Evolutionary conservation across 2,113 vertebrate species (phyloP).

Genomic region (Istiophorus platypterus): DNA sequence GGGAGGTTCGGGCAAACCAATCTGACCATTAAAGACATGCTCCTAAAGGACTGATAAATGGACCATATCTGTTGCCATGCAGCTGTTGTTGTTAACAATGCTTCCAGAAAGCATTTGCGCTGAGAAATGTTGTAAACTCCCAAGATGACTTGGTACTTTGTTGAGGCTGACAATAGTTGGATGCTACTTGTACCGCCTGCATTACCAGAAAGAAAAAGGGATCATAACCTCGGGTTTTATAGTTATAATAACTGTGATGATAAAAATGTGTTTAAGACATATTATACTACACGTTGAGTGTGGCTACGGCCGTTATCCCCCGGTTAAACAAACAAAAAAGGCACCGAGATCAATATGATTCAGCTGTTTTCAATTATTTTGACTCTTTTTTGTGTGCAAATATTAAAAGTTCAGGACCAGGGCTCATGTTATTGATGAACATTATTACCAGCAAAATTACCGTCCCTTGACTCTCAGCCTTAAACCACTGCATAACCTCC

Average conservation of each 20-base stretch:
- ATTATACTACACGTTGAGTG: background rate
- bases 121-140: background rate
- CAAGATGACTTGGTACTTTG: background rate
- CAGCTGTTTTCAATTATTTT: background rate
- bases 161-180: background rate
- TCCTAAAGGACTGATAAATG: background rate
- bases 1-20: background rate
- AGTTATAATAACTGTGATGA: background rate
- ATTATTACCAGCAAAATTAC: background rate
- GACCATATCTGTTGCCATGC: background rate
- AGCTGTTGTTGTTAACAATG: background rate
- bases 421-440: background rate
- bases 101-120: background rate
- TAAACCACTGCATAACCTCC: background rate
- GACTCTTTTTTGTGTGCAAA: background rate
- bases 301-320: background rate
- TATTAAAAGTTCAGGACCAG: background rate
- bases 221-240: background rate
- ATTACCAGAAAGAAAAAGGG: too few species aligned
- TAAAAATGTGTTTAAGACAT: background rate
- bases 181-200: too few species aligned
- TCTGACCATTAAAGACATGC: background rate
- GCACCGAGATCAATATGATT: background rate
- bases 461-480: background rate
- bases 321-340: background rate